Conservation (phyloP, 1,140 invertebrate genomes). For the Theocolax elegans region DNA sequence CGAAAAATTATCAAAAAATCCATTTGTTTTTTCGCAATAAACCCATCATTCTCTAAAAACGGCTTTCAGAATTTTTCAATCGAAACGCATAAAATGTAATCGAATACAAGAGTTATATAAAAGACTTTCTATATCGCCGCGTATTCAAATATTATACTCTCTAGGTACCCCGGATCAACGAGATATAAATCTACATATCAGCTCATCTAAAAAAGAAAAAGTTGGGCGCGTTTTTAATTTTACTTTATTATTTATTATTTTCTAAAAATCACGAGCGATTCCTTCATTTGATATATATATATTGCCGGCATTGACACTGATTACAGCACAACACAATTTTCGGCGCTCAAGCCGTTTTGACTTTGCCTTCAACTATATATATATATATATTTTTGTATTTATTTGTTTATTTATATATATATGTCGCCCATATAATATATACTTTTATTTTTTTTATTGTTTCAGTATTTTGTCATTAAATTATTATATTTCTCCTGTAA, state of each 20-base stretch:
- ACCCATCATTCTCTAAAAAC: too few species aligned
- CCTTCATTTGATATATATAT: too few species aligned
- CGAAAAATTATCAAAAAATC: neutral
- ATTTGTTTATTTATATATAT: constrained; percentile 39
- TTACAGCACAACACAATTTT: constrained; percentile 47
- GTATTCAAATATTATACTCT: too few species aligned
- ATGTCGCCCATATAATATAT: constrained; percentile 47
- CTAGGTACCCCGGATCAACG: too few species aligned
- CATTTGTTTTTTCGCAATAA: too few species aligned
- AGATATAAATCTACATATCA: too few species aligned
- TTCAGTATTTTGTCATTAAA: constrained; percentile 18
- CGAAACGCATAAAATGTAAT: too few species aligned
- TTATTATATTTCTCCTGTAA: constrained; percentile 46
- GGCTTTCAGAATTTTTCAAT: too few species aligned
- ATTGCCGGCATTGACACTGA: constrained; percentile 50
- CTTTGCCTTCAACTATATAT: constrained; percentile 11
- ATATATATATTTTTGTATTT: constrained; percentile 11
- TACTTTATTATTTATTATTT: constrained; percentile 27
- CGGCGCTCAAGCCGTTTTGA: constrained; percentile 22
- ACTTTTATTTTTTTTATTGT: constrained; percentile 38
- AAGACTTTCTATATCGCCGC: too few species aligned
- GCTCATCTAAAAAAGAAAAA: too few species aligned
- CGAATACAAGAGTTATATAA: too few species aligned
- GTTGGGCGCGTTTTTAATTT: too few species aligned
- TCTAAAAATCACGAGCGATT: constrained; percentile 39